Base-by-base conservation (phyloP, 1,140 invertebrate genomes). In the Zaprionus inermis region DNA sequence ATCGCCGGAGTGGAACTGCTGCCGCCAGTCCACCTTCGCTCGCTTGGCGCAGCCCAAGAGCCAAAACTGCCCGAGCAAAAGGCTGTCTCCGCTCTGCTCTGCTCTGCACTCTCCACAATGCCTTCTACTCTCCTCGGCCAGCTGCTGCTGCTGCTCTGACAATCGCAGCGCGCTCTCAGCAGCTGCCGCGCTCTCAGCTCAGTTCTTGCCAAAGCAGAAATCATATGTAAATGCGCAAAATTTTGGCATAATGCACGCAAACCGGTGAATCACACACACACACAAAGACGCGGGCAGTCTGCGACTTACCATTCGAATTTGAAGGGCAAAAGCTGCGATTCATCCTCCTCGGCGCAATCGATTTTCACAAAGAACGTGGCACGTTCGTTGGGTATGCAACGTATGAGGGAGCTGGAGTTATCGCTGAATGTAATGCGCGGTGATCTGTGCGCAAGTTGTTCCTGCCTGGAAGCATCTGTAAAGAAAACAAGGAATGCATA, bases 361-460 rank as follows among this genome's bases (percentile, higher is more conserved):
- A 92, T 92, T 75, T 92, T 92, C 51, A 92, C 91, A 64, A 92
- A 92, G 55, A 92, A 92, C 18, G 90, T 92, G 16, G 91, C 91
- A 20, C 91, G 79, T 63, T 92, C 91, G 60, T 92, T 92, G 61
- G 91, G 89, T 65, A 90, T 75, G 72, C 91, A 92, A 30, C 91
- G 82, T 49, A 92, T 79, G 1, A 92, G 52, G 57, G 90, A 81
- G 34, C 91, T 92, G 46, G 91, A 92, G 70, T 92, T 92, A 20
- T 92, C 91, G 57, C 90, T 92, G 22, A 92, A 92, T 12, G 90
- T 83, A 18, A 92, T 81, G 51, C 84, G 79, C 18, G 78, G 70
- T 32, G 55, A 60, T 56, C 38, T 69, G 24, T 71, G 49, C 6
- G 51, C 34, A 34, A 46, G 16, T 24, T 16, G 9, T 16, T 51